Base-by-base conservation (phyloP, 2,888 invertebrate species). In the Plagiodera versicolora region DNA sequence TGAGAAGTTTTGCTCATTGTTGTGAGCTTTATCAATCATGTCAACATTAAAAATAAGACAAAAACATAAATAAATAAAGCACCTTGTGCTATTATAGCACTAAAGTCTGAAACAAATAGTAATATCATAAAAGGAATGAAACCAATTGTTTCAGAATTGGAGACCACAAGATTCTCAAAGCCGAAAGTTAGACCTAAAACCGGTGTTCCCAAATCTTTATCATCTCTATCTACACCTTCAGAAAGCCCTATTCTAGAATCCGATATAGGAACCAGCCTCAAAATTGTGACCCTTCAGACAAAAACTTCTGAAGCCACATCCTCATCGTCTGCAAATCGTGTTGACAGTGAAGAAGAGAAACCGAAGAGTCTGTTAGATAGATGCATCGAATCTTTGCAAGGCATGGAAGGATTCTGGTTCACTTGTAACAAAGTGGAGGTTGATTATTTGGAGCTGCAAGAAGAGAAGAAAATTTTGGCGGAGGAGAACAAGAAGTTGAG, bases 371-470 rank as follows among this genome's bases (percentile, higher is more conserved):
- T 66, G 20, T 51, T 64, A 48, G 72, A 65, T 24, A 30, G 69
- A 32, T 70, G 70, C 52, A 71, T 72, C 32, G 73, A 72, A 2
- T 65, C 64, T 28, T 65, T 79, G 46, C 65, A 70, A 16, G 69
- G 74, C 53, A 59, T 85, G 72, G 83, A 84, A 59, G 79, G 81
- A 61, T 83, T 85, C 72, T 85, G 85, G 85, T 77, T 79, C 68
- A 73, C 80, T 8, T 83, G 79, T 71, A 85, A 83, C 71, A 82
- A 82, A 68, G 83, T 81, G 0, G 70, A 81, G 46, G 66, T 79
- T 2, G 76, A 78, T 54, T 71, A 69, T 46, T 66, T 70, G 47
- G 74, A 74, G 32, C 71, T 85, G 60, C 83, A 81, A 65, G 77
- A 79, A 49, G 80, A 82, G 57, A 82, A 81, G n/a, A 74, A 80